Percentiles rank a stretch among this genome's conserved stretches.
These are phyloP conservation scores for Heterodera carotae DNA, from an alignment of 1,140 invertebrate genomes.

Conservation along the genomic window DNA sequence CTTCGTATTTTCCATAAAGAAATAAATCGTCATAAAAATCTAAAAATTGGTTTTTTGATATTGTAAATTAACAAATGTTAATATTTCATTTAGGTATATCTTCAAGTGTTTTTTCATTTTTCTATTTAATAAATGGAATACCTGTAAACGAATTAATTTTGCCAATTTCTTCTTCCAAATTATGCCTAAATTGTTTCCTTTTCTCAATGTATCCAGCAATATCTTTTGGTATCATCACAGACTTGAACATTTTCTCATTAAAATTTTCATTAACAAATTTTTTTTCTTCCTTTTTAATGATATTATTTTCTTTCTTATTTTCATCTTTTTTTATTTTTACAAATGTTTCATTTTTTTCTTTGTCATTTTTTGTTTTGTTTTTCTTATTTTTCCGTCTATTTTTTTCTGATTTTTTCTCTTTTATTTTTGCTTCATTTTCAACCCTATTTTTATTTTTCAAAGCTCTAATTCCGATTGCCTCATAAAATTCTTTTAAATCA, in stretches of 20 bases:
- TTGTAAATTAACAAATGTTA: too few species aligned
- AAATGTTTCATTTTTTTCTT: not conserved
- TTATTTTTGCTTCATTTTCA: not conserved
- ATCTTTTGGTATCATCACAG: not conserved
- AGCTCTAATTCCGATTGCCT: too few species aligned
- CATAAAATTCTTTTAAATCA: not conserved
- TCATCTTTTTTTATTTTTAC: too few species aligned
- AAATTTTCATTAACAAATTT: not conserved
- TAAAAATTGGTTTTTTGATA: too few species aligned
- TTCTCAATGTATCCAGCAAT: not conserved
- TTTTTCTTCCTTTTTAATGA: too few species aligned
- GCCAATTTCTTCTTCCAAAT: not conserved
- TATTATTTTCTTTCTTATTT: too few species aligned
- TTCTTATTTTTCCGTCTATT: not conserved
- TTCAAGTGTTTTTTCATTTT: too few species aligned
- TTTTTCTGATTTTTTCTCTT: not conserved
- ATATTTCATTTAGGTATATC: too few species aligned
- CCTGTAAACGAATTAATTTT: not conserved
- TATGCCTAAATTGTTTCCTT: not conserved
- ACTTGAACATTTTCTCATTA: not conserved
- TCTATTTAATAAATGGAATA: not conserved
- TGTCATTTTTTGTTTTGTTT: not conserved
- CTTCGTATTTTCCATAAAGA: not conserved
- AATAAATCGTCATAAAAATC: not conserved
- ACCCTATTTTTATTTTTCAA: not conserved